Percentiles rank a stretch among this genome's conserved stretches.
Evolutionary conservation across 1,140 invertebrate species (phyloP).

Genomic region (Drosophila nasuta): DNA sequence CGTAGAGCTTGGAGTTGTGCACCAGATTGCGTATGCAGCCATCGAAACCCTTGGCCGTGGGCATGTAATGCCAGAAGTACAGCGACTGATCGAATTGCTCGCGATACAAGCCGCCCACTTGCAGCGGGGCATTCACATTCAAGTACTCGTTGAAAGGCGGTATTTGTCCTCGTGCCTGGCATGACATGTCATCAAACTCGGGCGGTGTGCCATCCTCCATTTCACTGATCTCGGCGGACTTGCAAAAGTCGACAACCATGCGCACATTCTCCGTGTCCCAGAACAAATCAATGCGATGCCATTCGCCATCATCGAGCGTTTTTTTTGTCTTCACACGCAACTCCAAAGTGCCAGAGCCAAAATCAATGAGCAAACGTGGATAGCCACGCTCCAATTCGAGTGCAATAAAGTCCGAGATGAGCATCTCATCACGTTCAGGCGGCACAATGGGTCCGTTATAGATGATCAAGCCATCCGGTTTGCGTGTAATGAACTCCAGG

Average conservation of each 20-base stretch:
- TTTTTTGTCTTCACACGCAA: constrained; percentile 94
- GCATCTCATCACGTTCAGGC: constrained; percentile 94
- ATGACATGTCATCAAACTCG: constrained; percentile 93
- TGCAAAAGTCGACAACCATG: constrained; percentile 96
- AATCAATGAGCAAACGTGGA: constrained; percentile 95
- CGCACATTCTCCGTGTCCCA: constrained; percentile 96
- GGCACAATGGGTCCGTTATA: constrained; percentile 98
- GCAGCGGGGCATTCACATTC: constrained; percentile 97
- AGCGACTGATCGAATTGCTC: constrained; percentile 94
- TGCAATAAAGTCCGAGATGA: constrained; percentile 97
- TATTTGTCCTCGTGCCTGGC: constrained; percentile 94
- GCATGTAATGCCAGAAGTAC: constrained; percentile 95
- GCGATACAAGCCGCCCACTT: constrained; percentile 95
- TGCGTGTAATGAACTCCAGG: constrained; percentile 96
- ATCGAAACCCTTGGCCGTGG: constrained; percentile 94
- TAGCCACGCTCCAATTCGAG: constrained; percentile 96
- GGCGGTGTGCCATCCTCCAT: constrained; percentile 94
- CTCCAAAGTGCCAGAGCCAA: constrained; percentile 97
- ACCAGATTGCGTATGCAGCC: constrained; percentile 98
- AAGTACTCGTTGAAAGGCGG: constrained; percentile 98
- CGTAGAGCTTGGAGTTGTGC: constrained; percentile 98
- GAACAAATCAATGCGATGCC: constrained; percentile 98
- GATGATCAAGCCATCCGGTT: constrained; percentile 95
- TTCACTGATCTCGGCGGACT: constrained; percentile 93
- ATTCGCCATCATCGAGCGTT: constrained; percentile 96